These are phyloP conservation scores for Heteropelma amictum DNA, from an alignment of 2,888 invertebrate species.

Conservation along the genomic window DNA sequence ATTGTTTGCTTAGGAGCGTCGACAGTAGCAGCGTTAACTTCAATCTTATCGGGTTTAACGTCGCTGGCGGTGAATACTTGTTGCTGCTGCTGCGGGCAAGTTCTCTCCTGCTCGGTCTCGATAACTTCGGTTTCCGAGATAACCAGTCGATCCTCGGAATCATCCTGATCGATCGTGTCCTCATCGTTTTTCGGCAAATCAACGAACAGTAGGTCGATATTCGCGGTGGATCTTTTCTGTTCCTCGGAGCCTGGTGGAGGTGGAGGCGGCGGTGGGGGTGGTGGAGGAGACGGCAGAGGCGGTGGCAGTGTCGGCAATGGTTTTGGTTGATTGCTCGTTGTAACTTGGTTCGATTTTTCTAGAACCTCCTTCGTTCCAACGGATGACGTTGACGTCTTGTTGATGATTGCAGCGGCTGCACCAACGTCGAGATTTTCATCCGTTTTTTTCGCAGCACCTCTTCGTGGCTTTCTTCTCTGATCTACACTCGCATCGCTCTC, in stretches of 20 bases:
- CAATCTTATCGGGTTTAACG: constrained; percentile 59
- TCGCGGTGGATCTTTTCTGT: constrained; percentile 46
- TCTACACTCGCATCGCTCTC: constrained; percentile 44
- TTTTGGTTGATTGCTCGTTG: constrained; percentile 69
- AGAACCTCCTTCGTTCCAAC: constrained; percentile 76
- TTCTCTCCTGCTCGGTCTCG: constrained; percentile 79
- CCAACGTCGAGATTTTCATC: constrained; percentile 47
- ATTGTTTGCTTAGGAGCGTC: constrained; percentile 45
- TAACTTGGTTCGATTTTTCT: constrained; percentile 79
- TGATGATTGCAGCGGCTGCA: constrained; percentile 43
- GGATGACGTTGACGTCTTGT: constrained; percentile 61
- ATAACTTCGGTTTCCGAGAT: constrained; percentile 83
- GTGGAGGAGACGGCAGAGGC: constrained; percentile 46
- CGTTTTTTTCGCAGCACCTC: constrained; percentile 62
- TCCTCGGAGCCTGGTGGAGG: constrained; percentile 57
- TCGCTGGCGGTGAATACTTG: constrained; percentile 76
- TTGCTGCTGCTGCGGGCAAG: constrained; percentile 82
- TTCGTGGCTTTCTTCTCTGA: constrained; percentile 57
- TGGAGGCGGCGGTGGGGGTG: constrained; percentile 41
- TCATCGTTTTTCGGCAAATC: constrained; percentile 76
- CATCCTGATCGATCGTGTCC: constrained; percentile 76
- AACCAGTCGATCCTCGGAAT: constrained; percentile 81
- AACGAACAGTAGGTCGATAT: constrained; percentile 76
- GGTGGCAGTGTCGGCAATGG: constrained; percentile 53
- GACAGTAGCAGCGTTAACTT: constrained; percentile 55